These are phyloP conservation scores for Ciona savignyi DNA, from an alignment of 23 tunicate genomes.

Conservation along the genomic window DNA sequence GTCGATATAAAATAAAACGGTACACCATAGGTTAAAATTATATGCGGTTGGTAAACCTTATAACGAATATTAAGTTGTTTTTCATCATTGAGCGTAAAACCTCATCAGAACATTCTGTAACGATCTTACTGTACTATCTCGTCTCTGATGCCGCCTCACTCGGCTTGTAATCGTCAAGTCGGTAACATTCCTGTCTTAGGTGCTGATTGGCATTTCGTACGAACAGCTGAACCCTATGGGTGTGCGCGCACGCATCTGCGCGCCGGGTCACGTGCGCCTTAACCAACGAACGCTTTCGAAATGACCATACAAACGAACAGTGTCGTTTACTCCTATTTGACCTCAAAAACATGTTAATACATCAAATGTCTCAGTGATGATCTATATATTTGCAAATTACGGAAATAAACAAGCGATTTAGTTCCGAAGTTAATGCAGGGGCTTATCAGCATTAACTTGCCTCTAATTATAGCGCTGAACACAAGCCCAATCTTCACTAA, in stretches of 20 bases:
- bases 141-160: background rate
- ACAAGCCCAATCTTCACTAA: background rate
- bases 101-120: too few relatives aligned
- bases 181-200: background rate
- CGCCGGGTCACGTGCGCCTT: background rate
- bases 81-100: too few relatives aligned
- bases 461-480: background rate
- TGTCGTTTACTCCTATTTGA: too few relatives aligned
- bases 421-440: background rate
- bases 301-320: too few relatives aligned
- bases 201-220: background rate
- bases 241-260: background rate
- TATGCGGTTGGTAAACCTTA: too few relatives aligned
- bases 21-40: too few relatives aligned
- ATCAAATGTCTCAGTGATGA: background rate
- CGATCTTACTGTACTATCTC: too few relatives aligned
- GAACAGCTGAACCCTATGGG: slow-evolving; percentile 5
- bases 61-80: too few relatives aligned
- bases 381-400: background rate
- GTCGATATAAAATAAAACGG: too few relatives aligned
- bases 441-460: background rate
- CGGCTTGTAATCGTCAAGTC: background rate
- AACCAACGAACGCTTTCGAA: too few relatives aligned
- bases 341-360: background rate
- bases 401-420: background rate